A percentile compares a stretch with the other conserved stretches of the same genome.
Conservation (phyloP, 2,113 vertebrate genomes). For the Albula glossodonta region DNA sequence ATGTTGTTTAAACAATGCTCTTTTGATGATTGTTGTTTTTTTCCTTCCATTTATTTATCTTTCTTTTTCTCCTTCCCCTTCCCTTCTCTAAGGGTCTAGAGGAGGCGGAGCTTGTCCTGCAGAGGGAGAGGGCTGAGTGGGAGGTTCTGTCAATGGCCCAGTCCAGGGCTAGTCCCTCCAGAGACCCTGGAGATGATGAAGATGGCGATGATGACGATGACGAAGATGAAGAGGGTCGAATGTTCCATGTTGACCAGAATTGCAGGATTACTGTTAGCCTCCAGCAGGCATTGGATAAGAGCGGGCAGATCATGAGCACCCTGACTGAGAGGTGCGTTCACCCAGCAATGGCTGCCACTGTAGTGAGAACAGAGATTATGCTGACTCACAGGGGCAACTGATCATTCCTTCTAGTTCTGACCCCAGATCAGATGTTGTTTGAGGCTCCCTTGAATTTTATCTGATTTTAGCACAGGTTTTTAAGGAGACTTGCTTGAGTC, state of each 20-base stretch:
- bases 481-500: background rate
- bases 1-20: background rate
- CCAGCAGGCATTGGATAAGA: conserved; percentile 63
- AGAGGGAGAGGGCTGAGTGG: conserved; percentile 51
- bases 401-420: background rate
- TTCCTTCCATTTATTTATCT: conserved; percentile 24
- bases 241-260: conserved; percentile 54
- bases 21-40: conserved; percentile 12
- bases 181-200: background rate
- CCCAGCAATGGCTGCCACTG: background rate
- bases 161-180: conserved; percentile 16
- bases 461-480: background rate
- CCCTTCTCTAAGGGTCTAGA: conserved; percentile 58
- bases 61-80: conserved; percentile 23
- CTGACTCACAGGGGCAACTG: background rate
- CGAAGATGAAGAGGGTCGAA: conserved; percentile 38
- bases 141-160: conserved; percentile 29
- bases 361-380: background rate
- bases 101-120: conserved; percentile 63
- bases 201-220: conserved; percentile 24
- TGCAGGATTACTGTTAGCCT: conserved; percentile 60
- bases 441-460: background rate
- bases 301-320: conserved; percentile 45
- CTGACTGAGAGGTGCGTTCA: conserved; percentile 59
- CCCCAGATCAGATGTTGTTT: background rate